Evolutionary conservation across 2,797 vertebrate species (phyloP).

Genomic region (Phrynocephalus vlangalii): DNA sequence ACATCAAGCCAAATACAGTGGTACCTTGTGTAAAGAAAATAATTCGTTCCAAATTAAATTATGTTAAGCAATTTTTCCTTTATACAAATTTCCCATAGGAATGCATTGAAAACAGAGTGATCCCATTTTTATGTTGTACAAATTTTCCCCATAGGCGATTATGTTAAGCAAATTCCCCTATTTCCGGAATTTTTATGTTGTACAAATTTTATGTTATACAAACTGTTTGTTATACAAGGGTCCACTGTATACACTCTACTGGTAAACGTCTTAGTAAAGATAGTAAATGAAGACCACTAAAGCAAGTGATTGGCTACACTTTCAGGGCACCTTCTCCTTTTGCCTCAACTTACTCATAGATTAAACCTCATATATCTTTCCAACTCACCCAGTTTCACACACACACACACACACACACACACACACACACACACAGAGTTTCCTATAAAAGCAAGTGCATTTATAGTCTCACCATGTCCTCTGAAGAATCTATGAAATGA

Average conservation of each 20-base stretch:
- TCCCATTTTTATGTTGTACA: no score
- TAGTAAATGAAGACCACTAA: conserved; percentile 12
- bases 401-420: not conserved
- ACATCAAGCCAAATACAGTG: not conserved
- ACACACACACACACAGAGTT: not conserved
- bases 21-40: no score
- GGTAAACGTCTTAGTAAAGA: conserved; percentile 29
- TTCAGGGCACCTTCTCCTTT: conserved; percentile 22
- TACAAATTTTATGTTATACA: no score
- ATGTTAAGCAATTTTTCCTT: no score
- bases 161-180: no score
- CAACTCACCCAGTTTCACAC: conserved; percentile 35
- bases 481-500: conserved; percentile 67
- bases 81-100: no score
- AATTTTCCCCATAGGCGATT: no score
- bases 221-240: no score
- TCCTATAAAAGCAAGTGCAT: conserved; percentile 44
- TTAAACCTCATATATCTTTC: conserved; percentile 49
- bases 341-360: conserved; percentile 45
- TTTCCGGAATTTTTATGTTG: no score
- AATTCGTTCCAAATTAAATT: no score
- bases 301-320: conserved; percentile 12
- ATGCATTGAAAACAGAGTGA: no score
- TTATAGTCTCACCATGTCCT: conserved; percentile 69
- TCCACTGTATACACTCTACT: no score